Evolutionary conservation across 2,888 invertebrate genomes (phyloP).

Genomic region (Heteromyza rotundicornis): DNA sequence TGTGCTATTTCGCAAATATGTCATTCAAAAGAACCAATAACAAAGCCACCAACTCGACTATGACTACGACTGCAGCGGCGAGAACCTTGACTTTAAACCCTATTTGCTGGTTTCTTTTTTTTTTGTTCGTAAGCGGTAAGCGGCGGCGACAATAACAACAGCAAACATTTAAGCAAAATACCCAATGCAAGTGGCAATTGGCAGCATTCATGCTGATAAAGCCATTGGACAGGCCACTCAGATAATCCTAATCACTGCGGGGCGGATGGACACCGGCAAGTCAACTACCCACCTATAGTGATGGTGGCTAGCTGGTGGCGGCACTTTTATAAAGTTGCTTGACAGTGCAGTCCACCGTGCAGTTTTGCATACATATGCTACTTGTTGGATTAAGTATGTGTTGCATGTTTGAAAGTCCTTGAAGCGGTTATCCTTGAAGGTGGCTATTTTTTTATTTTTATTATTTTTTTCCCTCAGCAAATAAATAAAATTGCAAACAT

Average conservation of each 20-base stretch:
- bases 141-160: too few species aligned
- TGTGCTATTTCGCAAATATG: too few species aligned
- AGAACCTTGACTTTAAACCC: conserved; percentile 1
- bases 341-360: neutral
- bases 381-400: too few species aligned
- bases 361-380: neutral
- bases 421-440: neutral
- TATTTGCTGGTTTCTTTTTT: too few species aligned
- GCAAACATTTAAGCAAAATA: too few species aligned
- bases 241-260: conserved; percentile 24
- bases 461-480: too few species aligned
- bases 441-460: too few species aligned
- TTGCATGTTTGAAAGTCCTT: neutral
- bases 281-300: neutral
- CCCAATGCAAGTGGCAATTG: too few species aligned
- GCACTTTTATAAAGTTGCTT: neutral
- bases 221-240: conserved; percentile 2
- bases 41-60: neutral
- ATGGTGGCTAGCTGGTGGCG: neutral
- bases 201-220: neutral
- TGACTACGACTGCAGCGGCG: neutral
- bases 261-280: neutral
- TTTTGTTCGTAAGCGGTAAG: too few species aligned
- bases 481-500: neutral
- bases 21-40: neutral